Conservation (phyloP, 2,113 vertebrate genomes). For the Sisor rabdophorus region DNA sequence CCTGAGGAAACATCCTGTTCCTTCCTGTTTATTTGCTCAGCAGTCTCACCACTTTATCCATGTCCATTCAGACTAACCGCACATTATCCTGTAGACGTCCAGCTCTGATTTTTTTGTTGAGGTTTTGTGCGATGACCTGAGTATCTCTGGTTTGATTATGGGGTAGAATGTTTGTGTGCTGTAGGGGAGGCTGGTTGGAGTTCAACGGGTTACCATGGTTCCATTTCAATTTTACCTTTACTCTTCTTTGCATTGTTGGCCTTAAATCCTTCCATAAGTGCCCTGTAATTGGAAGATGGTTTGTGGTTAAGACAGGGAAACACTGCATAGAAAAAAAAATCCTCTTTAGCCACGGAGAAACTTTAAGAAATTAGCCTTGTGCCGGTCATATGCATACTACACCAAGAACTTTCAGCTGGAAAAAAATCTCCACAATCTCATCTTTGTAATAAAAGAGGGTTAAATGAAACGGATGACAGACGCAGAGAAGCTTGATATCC, state of each 20-base stretch:
- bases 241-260: slow-evolving; percentile 22
- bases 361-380: slow-evolving; percentile 2
- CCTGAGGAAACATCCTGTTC: not conserved
- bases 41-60: slow-evolving; percentile 10
- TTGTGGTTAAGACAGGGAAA: slow-evolving; percentile 37
- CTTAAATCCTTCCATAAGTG: slow-evolving; percentile 23
- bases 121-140: slow-evolving; percentile 17
- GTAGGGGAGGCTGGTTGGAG: not conserved
- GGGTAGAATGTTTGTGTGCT: not conserved
- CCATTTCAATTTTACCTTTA: slow-evolving; percentile 18
- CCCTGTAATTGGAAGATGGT: slow-evolving; percentile 31
- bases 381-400: not conserved
- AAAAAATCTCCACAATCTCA: not conserved
- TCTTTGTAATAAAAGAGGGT: slow-evolving; percentile 25
- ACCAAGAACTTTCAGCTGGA: slow-evolving; percentile 4
- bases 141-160: slow-evolving; percentile 8
- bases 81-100: not conserved
- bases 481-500: slow-evolving; percentile 4
- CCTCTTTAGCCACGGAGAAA: slow-evolving; percentile 8
- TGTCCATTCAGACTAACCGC: slow-evolving; percentile 16
- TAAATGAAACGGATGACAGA: slow-evolving; percentile 5
- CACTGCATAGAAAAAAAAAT: slow-evolving; percentile 30
- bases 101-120: slow-evolving; percentile 4
- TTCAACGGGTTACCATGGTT: slow-evolving; percentile 15
- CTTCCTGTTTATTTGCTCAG: slow-evolving; percentile 6